Evolutionary conservation across 1,140 invertebrate species (phyloP).

Genomic region (Trachymyrmex septentrionalis): DNA sequence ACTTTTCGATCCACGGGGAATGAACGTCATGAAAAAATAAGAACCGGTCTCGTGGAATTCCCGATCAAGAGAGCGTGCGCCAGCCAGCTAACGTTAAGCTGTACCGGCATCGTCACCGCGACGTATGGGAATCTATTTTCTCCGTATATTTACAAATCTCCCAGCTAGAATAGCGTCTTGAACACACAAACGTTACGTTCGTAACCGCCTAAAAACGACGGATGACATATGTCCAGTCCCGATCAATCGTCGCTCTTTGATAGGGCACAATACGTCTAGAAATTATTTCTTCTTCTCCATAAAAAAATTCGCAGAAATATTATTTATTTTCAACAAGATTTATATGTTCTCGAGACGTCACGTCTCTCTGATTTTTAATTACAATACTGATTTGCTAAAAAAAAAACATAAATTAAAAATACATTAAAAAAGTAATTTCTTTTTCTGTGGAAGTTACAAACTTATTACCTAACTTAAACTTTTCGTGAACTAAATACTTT

Average conservation of each 20-base stretch:
- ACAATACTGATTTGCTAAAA: neutral
- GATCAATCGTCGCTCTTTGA: neutral
- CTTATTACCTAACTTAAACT: neutral
- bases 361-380: neutral
- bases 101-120: neutral
- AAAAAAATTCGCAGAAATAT: neutral
- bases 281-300: neutral
- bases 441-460: neutral
- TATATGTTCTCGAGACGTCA: neutral
- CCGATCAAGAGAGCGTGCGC: slow-evolving; percentile 11
- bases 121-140: slow-evolving; percentile 70
- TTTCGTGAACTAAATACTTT: neutral
- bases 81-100: neutral
- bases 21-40: slow-evolving; percentile 4
- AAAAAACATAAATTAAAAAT: neutral
- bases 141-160: slow-evolving; percentile 66
- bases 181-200: slow-evolving; percentile 65
- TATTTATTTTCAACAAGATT: neutral
- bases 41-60: slow-evolving; percentile 14
- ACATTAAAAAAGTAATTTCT: neutral
- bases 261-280: neutral
- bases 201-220: neutral
- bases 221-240: neutral
- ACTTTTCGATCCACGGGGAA: neutral
- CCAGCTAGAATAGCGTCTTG: slow-evolving; percentile 64